These are phyloP conservation scores for Pristionchus mayeri DNA, from an alignment of 2,888 invertebrate genomes.

Conservation along the genomic window DNA sequence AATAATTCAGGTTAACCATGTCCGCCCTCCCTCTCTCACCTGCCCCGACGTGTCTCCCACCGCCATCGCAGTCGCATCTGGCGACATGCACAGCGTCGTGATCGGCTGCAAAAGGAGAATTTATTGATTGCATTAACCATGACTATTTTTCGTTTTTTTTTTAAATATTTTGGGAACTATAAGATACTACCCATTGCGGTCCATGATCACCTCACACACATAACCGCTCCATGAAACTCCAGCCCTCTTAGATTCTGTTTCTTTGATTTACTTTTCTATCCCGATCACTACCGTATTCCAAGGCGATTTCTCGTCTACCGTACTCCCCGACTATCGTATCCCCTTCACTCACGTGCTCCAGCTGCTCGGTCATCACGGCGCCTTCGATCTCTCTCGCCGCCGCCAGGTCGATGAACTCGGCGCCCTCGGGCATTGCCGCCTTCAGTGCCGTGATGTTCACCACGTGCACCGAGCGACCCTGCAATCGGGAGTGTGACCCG, in stretches of 20 bases:
- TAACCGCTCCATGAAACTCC: background rate
- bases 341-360: conserved; percentile 53
- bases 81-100: conserved; percentile 66
- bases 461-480: conserved; percentile 65
- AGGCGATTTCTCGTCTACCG: background rate
- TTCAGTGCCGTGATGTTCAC: conserved; percentile 59
- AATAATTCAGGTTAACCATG: background rate
- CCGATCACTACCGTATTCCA: background rate
- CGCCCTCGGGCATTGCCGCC: conserved; percentile 40
- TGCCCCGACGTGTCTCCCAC: conserved; percentile 57
- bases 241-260: background rate
- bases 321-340: background rate
- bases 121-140: too few relatives aligned
- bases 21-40: background rate
- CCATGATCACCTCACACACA: too few relatives aligned
- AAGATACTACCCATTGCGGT: too few relatives aligned
- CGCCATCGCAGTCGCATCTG: conserved; percentile 72
- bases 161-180: too few relatives aligned
- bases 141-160: too few relatives aligned
- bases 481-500: conserved; percentile 40
- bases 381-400: conserved; percentile 55
- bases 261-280: background rate
- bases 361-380: conserved; percentile 54
- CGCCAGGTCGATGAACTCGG: conserved; percentile 53
- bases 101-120: conserved; percentile 50